Base-by-base conservation (phyloP, 37 sponge, comb jelly and placozoan genomes). In the Halichondria panicea region DNA sequence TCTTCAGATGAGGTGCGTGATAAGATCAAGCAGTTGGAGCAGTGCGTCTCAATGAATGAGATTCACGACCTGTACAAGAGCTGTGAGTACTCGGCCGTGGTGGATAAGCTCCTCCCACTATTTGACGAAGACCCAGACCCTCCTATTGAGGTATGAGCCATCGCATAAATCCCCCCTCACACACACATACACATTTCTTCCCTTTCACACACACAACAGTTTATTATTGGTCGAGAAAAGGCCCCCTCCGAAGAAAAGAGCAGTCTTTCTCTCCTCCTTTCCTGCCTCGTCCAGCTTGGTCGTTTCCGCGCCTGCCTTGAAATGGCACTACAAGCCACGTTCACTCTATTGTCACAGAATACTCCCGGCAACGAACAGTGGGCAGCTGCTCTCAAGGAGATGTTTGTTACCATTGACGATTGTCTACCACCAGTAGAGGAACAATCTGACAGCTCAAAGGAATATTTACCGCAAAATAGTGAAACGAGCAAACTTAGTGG, bases 181-280 rank as follows among this genome's bases (percentile, higher is more conserved):
- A 18, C 52, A 48, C 52, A 48, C 52, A 48, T 48, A 48, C 15
- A 48, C 52, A 48, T 18, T 48, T 15, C 52, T 48, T 48, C 52
- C 11, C 15, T 15, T 18, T 15, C 15, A 18, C 15, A 18, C 15
- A 18, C 15, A 48, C 52, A 48, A 48, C 72, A 85, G 85, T 85
- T 85, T 55, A 44, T 85, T 66, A 59, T 85, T 39, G 85, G 85
- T 1, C 44, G 38, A 24, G 60, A 70, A 22, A 43, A 45, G 24
- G 32, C 9, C 6, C 18, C 31, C 4, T n/a, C 28, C 1, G 28
- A 18, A 24, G 71, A 70, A 39, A 46, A 43, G 1, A 66, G 76
- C 6, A 38, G 67, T 55, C 68, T 83, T 9, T 74, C 44, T 33
- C 68, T 83, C 25, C 48, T 83, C 6, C 48, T 83, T 43, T n/a